Base-by-base conservation (phyloP, 1,140 invertebrate species). In the Euborellia annulipes region DNA sequence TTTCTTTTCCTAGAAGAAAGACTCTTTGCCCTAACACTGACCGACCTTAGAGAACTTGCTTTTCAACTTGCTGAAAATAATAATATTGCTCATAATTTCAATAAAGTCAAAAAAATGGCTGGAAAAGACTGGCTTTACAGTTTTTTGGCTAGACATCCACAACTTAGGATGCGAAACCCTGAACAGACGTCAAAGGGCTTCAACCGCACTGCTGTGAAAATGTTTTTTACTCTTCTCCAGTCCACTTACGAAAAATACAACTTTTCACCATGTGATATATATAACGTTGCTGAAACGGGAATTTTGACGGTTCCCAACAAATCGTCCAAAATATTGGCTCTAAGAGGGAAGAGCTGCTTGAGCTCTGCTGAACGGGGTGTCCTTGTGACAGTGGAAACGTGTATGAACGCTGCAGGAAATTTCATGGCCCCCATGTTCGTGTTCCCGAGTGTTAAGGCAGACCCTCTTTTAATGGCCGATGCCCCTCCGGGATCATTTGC, bases 271-370 rank as follows among this genome's bases (percentile, higher is more conserved):
- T 37, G 53, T 36, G 45, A 49, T 18, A 53, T 62, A 9, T 64
- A 55, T 43, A 65, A 65, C 54, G 46, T 58, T 41, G 57, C 60
- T 50, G 59, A 62, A 41, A 65, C 58, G 23, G 63, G 62, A 8
- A 30, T 62, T 21, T 58, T 54, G 6, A 62, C 55, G 23, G 59
- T 63, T 21, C 53, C 54, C 11, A 62, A 62, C 46, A 58, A 52
- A 27, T 50, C 58, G 11, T 49, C 50, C 19, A 62, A 58, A 58
- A 51, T 62, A 22, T 36, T 65, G n/a, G 55, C 54, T 30, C 41
- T 41, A 7, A 55, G 57, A 48, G 57, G 55, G 27, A 55, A 52
- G 50, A 49, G 54, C 8, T 36, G 48, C 39, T 36, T 59, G 14
- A 46, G 51, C 20, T 50, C 47, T 45, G 46, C 47, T 6, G 59